Evolutionary conservation across 2,113 vertebrate genomes (phyloP).

Genomic region (Cebidichthys violaceus): DNA sequence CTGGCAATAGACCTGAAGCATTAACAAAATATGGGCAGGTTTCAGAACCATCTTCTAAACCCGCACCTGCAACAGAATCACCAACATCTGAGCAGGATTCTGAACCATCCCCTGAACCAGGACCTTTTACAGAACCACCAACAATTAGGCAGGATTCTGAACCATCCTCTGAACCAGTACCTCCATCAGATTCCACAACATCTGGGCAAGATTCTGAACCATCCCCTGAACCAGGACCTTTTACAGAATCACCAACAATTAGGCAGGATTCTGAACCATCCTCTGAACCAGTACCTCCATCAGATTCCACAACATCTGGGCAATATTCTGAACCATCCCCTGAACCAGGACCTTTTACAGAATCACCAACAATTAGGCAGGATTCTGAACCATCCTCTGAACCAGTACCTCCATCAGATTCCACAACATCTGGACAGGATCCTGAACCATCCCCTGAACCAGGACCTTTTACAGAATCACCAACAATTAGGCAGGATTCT

Average conservation of each 20-base stretch:
- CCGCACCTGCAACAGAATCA: background rate
- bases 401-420: fast-evolving
- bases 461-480: background rate
- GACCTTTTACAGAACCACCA: background rate
- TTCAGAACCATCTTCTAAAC: too few relatives aligned
- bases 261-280: background rate
- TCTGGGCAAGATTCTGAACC: background rate
- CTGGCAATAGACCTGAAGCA: too few relatives aligned
- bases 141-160: background rate
- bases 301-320: background rate
- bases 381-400: background rate
- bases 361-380: too few relatives aligned
- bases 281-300: background rate
- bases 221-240: background rate
- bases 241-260: background rate
- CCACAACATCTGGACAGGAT: background rate
- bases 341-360: background rate
- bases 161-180: background rate
- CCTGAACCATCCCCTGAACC: background rate
- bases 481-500: fast-evolving
- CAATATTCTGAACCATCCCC: too few relatives aligned
- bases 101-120: background rate
- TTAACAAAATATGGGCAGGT: too few relatives aligned
- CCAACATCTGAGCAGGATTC: background rate
- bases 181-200: background rate